Base-by-base conservation (phyloP, 2,797 vertebrate genomes). In the Lycodopsis pacificus region DNA sequence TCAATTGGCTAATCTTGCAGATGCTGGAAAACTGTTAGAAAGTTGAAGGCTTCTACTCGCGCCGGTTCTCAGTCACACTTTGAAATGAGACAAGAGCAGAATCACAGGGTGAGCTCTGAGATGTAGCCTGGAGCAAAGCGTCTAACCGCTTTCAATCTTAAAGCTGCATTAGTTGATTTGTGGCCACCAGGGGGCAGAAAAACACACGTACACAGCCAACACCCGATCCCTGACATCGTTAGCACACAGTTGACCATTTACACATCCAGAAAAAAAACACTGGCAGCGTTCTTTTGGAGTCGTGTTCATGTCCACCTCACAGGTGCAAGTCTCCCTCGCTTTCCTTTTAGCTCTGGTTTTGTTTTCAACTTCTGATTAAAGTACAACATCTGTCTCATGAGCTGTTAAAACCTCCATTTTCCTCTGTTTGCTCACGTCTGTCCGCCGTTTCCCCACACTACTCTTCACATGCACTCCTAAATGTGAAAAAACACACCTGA, bases 301-400 rank as follows among this genome's bases (percentile, higher is more conserved):
- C 3, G 27, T 40, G 22, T 53, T 49, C 49, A 42, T 53, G 48
- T 71, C 57, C 10, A 36, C 17, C 38, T 65, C 22, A 65, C 27
- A 53, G 30, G 62, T 66, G 10, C n/a, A 51, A 56, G 38, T 65
- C 40, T 74, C 19, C 30, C 30, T 20, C 42, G 4, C 27, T 65
- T 25, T 65, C 20, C 20, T 53, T 66, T 36, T 25, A 19, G 36
- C 42, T 58, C 1, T 4, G 42, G 19, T 36, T 54, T 73, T 27
- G 34, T 72, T 34, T 42, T 32, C 53, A 72, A 57, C 11, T 51
- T 30, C 17, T 49, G 20, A 73, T 20, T 76, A 58, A 72, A 53
- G 53, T 69, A 25, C 42, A 68, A 17, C 13, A 36, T 57, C 25
- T 51, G 27, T 10, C 20, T 70, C 15, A 10, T 36, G 4, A 3